Evolutionary conservation across 2,797 vertebrate species (phyloP).

Genomic region (Enteromius anoplus): DNA sequence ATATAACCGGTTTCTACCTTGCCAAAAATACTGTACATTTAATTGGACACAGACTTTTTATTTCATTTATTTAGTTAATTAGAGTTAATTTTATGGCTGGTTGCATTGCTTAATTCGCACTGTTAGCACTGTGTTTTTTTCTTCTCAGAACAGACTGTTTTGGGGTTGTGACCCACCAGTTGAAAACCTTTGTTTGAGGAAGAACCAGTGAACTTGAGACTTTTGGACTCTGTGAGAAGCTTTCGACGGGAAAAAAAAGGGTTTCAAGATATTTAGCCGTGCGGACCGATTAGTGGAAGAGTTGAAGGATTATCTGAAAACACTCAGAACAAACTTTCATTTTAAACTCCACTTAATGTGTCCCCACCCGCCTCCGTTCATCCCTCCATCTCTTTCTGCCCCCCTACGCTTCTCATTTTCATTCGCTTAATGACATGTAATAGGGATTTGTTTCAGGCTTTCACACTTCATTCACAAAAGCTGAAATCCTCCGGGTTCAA

Average conservation of each 20-base stretch:
- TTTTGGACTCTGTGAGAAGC: neutral
- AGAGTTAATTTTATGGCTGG: neutral
- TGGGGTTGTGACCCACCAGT: neutral
- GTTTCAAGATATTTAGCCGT: constrained; percentile 26
- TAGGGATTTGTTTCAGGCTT: constrained; percentile 70
- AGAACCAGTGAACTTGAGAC: neutral
- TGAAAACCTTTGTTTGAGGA: neutral
- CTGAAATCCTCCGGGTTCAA: constrained; percentile 56
- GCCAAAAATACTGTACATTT: neutral
- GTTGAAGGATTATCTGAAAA: constrained; percentile 40
- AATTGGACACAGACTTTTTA: neutral
- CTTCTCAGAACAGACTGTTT: neutral
- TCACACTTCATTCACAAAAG: constrained; percentile 58
- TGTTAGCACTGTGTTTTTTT: neutral
- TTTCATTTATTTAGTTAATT: neutral
- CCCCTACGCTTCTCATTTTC: constrained; percentile 69
- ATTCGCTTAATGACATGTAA: constrained; percentile 69
- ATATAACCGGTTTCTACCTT: neutral
- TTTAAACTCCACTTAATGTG: constrained; percentile 26
- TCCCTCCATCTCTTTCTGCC: constrained; percentile 51
- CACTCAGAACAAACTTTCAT: constrained; percentile 8
- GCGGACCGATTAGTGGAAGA: neutral
- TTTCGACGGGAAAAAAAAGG: neutral
- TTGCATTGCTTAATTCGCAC: neutral
- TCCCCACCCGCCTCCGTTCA: constrained; percentile 16